Conservation (phyloP, 2,888 invertebrate species). For the Eustalomyia histrio region DNA sequence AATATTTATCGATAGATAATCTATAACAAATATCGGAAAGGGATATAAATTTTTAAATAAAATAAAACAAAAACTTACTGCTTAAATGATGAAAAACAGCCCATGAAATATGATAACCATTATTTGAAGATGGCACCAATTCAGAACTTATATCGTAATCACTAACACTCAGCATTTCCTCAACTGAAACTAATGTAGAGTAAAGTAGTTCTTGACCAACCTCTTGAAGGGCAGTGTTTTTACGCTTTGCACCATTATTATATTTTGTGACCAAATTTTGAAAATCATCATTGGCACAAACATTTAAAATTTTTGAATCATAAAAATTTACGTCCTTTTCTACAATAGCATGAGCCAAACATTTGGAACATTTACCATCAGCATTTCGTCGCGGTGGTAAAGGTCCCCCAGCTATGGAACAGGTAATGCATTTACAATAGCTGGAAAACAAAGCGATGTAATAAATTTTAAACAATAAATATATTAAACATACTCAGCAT, state of each 20-base stretch:
- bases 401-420: conserved; percentile 77
- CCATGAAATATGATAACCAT: conserved; percentile 78
- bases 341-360: conserved; percentile 76
- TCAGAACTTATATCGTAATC: conserved; percentile 31
- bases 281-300: conserved; percentile 76
- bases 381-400: conserved; percentile 71
- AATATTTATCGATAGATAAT: too few relatives aligned
- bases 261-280: conserved; percentile 68
- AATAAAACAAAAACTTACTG: conserved; percentile 66
- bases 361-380: conserved; percentile 74
- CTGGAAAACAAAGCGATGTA: conserved; percentile 65
- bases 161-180: conserved; percentile 49
- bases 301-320: conserved; percentile 77
- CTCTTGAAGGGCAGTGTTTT: conserved; percentile 68
- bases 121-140: conserved; percentile 45
- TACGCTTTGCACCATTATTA: conserved; percentile 65
- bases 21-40: too few relatives aligned
- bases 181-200: conserved; percentile 53
- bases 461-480: not conserved
- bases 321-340: conserved; percentile 77
- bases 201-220: conserved; percentile 65
- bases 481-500: conserved; percentile 74
- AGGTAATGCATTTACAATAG: conserved; percentile 78
- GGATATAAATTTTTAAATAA: too few relatives aligned
- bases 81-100: conserved; percentile 78